Evolutionary conservation across 2,888 invertebrate genomes (phyloP).

Genomic region (Ormyrus thymus): DNA sequence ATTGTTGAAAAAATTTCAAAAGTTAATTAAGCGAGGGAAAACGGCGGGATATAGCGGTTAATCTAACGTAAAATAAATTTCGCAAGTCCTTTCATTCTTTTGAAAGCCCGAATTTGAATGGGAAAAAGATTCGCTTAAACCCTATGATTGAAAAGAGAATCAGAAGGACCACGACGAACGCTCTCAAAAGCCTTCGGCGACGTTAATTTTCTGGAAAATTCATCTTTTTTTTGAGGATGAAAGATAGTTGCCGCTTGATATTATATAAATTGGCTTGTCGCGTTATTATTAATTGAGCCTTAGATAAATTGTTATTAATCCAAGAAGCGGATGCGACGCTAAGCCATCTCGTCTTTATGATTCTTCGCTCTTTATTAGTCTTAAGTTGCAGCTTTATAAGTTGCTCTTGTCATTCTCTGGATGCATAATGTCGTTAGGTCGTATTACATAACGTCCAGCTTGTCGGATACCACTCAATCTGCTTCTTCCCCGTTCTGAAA

Average conservation of each 20-base stretch:
- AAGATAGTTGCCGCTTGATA: too few species aligned
- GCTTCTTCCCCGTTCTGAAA: neutral
- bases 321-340: neutral
- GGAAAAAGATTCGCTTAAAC: too few species aligned
- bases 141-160: too few species aligned
- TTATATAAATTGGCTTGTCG: neutral
- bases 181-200: too few species aligned
- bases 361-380: slow-evolving; percentile 16
- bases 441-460: slow-evolving; percentile 17
- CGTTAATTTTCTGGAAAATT: too few species aligned
- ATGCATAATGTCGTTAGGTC: slow-evolving; percentile 17
- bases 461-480: neutral
- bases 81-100: neutral
- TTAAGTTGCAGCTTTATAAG: slow-evolving; percentile 18
- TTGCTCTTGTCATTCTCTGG: slow-evolving; percentile 12
- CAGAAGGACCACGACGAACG: too few species aligned
- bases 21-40: too few species aligned
- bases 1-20: too few species aligned
- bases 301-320: slow-evolving; percentile 19
- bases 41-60: too few species aligned
- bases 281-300: neutral
- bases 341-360: neutral
- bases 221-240: too few species aligned
- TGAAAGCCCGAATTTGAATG: neutral
- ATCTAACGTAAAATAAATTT: neutral